Evolutionary conservation across 1,140 invertebrate genomes (phyloP).

Genomic region (Choristoneura fumiferana): DNA sequence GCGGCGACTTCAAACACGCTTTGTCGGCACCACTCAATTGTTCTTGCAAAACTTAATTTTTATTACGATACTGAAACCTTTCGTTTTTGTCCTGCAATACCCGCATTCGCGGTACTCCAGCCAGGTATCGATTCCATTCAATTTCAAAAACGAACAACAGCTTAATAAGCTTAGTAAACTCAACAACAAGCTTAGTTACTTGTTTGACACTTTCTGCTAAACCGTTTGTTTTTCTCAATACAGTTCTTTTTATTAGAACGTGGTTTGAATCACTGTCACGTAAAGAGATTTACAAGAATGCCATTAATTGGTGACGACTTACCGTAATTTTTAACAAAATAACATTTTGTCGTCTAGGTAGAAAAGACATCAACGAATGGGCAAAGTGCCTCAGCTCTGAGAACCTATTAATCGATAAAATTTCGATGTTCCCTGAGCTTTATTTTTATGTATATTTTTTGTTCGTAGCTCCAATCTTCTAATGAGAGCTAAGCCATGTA

Average conservation of each 20-base stretch:
- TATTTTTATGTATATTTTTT: constrained; percentile 22
- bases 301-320: background rate
- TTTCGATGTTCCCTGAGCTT: background rate
- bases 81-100: constrained; percentile 24
- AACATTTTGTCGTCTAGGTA: background rate
- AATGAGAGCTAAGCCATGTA: constrained; percentile 38
- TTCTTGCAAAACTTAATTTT: constrained; percentile 58
- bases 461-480: constrained; percentile 24
- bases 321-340: background rate
- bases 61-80: constrained; percentile 37
- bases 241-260: background rate
- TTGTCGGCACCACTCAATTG: constrained; percentile 56
- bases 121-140: background rate
- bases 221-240: constrained; percentile 1
- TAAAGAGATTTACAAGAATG: background rate
- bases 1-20: constrained; percentile 63
- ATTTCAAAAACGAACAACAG: background rate
- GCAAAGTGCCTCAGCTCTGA: too few relatives aligned
- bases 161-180: background rate
- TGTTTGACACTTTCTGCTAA: background rate
- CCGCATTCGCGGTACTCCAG: background rate
- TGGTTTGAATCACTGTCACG: background rate
- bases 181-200: background rate
- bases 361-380: background rate
- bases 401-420: too few relatives aligned